These are phyloP conservation scores for Zeugodacus cucurbitae DNA, from an alignment of 1,140 invertebrate genomes.

Conservation along the genomic window DNA sequence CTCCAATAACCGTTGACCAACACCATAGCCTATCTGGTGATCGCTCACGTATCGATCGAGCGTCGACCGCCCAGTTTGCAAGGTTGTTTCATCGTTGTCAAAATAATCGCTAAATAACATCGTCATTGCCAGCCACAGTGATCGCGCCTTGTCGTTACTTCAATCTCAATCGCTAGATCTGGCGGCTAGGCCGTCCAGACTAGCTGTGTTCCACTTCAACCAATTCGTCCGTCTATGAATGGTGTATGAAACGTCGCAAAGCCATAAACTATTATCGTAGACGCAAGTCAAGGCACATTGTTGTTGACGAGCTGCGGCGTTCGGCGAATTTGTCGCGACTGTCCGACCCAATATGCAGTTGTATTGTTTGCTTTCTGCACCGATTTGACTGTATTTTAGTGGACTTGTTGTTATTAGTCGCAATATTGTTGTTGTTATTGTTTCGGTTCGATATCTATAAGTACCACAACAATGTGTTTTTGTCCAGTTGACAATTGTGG, in stretches of 20 bases:
- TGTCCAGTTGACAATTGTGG: slow-evolving; percentile 39
- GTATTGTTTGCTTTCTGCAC: background rate
- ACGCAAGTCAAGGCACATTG: slow-evolving; percentile 28
- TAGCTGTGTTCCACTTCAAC: background rate
- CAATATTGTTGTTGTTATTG: background rate
- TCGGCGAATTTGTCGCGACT: slow-evolving; percentile 23
- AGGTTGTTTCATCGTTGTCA: background rate
- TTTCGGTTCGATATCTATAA: slow-evolving; percentile 10
- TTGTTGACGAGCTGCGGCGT: slow-evolving; percentile 11
- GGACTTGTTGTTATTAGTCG: background rate
- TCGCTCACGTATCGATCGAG: slow-evolving; percentile 13
- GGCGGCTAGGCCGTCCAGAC: background rate
- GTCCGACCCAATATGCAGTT: background rate
- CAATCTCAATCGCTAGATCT: slow-evolving; percentile 32
- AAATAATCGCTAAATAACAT: slow-evolving; percentile 31
- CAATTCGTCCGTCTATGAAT: background rate
- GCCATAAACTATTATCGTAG: slow-evolving; percentile 26
- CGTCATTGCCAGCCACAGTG: background rate
- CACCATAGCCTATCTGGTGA: background rate
- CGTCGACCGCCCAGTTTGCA: slow-evolving; percentile 17
- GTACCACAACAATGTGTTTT: slow-evolving; percentile 29
- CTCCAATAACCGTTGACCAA: background rate
- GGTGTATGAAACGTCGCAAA: background rate
- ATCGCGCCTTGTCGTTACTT: background rate
- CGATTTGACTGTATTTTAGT: background rate